Evolutionary conservation across 2,888 invertebrate genomes (phyloP), one percentile per base, ranked within the genome.

Genomic region (Polia nebulosa): DNA sequence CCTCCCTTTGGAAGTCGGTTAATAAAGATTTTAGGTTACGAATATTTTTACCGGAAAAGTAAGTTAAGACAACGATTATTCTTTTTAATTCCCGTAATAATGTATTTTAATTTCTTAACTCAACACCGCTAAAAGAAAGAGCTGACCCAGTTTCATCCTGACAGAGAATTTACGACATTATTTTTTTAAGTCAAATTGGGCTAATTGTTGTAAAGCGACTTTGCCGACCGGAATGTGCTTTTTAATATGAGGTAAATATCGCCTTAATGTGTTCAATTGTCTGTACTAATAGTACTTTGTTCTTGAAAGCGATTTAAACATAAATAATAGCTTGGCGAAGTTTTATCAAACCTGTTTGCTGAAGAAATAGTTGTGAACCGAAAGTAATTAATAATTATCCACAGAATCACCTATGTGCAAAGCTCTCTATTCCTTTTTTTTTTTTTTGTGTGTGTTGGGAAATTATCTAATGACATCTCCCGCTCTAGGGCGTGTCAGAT

Each of bases 141-240:
- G 22, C 25, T 59, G 74, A 67, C 74, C 75, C 9, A 68, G 45
- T 79, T 78, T 34, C 9, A 9, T 0, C 17, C 1, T 0, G 2
- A 51, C 74, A 60, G 52, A 44, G 11, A 59, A 34, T 58, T 57
- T 5, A 62, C 27, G 51, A 22, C 59, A 15, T 17, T 25, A 2
- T 47, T 60, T 79, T 78, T 55, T 73, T 65, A 25, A 51, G 20
- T 15, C 15, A 15, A 62, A 66, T 66, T 63, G 17, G 55, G 41
- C 44, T 76, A 78, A 80, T 81, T 79, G 49, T 51, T 61, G 32
- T 53, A 34, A 66, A 65, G 72, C 25, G 62, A 65, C 57, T 80
- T 62, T 36, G 22, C 15, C 36, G 67, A 55, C 68, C 52, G 13
- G 2, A 58, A 72, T 61, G 25, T 32, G 25, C 36, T 49, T 29